These are phyloP conservation scores for Exocentrus adspersus DNA, from an alignment of 2,888 invertebrate genomes.

Conservation along the genomic window DNA sequence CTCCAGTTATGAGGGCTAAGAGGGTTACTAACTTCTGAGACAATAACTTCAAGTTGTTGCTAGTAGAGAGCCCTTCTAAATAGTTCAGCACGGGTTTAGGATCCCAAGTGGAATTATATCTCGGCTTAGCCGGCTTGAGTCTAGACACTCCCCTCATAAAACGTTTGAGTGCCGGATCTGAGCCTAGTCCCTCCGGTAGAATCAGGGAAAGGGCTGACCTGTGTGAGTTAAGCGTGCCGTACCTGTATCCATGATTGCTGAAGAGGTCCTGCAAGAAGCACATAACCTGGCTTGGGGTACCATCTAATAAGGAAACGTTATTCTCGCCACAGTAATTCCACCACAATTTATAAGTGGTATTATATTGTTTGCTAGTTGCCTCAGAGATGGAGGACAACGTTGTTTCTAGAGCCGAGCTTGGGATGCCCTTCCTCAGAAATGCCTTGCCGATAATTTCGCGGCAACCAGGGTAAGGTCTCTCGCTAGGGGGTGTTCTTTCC, in stretches of 20 bases:
- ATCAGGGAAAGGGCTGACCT: not conserved
- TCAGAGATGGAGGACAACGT: not conserved
- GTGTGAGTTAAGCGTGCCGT: not conserved
- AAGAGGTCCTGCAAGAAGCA: not conserved
- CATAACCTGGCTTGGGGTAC: not conserved
- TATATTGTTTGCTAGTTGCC: not conserved
- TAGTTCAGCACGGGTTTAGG: not conserved
- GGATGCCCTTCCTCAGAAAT: not conserved
- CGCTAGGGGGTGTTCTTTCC: conserved; percentile 15
- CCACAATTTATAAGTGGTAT: not conserved
- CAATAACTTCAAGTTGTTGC: not conserved
- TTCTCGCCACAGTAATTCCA: not conserved
- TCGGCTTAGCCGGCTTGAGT: not conserved
- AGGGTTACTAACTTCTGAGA: not conserved
- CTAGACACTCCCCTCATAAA: not conserved
- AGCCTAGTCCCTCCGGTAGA: not conserved
- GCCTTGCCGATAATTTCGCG: conserved; percentile 18
- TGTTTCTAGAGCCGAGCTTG: not conserved
- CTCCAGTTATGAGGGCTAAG: not conserved
- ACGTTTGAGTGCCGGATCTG: too few species aligned
- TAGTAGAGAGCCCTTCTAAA: not conserved
- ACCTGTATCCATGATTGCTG: not conserved
- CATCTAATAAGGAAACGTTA: not conserved
- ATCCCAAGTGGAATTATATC: not conserved
- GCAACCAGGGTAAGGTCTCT: conserved; percentile 24